These are phyloP conservation scores for Drosophila nr. perissopoda DNA, from an alignment of 2,888 invertebrate genomes.

Conservation along the genomic window DNA sequence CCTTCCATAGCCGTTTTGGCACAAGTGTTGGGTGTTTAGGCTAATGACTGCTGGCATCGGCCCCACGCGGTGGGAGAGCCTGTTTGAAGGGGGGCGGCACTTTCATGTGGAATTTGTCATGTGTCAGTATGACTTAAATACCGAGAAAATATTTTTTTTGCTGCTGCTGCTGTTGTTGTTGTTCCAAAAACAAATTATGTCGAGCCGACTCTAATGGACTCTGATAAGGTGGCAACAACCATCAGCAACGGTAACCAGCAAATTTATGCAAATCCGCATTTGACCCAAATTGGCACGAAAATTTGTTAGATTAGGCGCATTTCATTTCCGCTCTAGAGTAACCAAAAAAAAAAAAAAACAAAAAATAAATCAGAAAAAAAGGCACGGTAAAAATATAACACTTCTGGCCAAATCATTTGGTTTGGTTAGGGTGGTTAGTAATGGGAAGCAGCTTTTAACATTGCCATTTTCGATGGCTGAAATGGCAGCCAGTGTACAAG, in stretches of 20 bases:
- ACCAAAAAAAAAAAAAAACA: constrained; percentile 26
- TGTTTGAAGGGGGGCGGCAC: constrained; percentile 26
- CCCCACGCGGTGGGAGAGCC: background rate
- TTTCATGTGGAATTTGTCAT: constrained; percentile 78
- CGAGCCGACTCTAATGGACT: constrained; percentile 73
- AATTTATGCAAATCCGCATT: constrained; percentile 81
- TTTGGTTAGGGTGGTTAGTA: background rate
- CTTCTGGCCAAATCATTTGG: constrained; percentile 22
- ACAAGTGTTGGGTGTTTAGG: constrained; percentile 71
- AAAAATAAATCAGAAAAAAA: background rate
- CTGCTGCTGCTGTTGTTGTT: constrained; percentile 8
- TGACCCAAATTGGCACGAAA: constrained; percentile 82
- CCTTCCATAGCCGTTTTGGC: constrained; percentile 40
- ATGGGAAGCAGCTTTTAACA: constrained; percentile 34
- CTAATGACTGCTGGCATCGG: constrained; percentile 75
- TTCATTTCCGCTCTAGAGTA: constrained; percentile 64
- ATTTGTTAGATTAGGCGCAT: constrained; percentile 78
- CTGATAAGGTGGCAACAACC: constrained; percentile 76
- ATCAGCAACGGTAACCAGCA: constrained; percentile 46
- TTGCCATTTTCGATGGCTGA: constrained; percentile 58
- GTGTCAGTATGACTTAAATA: constrained; percentile 81
- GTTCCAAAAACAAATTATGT: constrained; percentile 50
- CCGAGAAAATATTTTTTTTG: constrained; percentile 70
- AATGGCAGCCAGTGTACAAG: constrained; percentile 65
- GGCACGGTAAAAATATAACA: constrained; percentile 23